Percentiles rank a stretch among this genome's conserved stretches.
These are phyloP conservation scores for Atta texana DNA, from an alignment of 1,140 invertebrate species.

Conservation along the genomic window DNA sequence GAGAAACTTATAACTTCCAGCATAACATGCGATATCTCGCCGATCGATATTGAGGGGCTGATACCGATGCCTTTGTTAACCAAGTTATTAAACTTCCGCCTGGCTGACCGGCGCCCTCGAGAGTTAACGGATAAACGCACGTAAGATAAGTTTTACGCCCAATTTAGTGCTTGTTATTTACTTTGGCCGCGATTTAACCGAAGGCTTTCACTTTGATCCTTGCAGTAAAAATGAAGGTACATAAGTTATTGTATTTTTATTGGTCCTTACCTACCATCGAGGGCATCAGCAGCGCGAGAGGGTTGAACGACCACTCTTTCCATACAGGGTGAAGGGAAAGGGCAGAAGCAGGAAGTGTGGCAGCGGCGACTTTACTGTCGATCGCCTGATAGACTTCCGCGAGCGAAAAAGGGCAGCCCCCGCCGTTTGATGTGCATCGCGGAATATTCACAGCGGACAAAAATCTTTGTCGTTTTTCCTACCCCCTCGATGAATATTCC, in stretches of 20 bases:
- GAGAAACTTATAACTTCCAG: slow-evolving; percentile 34
- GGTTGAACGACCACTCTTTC: slow-evolving; percentile 55
- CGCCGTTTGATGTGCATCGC: slow-evolving; percentile 42
- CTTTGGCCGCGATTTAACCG: slow-evolving; percentile 63
- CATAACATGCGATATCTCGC: slow-evolving; percentile 35
- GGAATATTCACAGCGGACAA: slow-evolving; percentile 41
- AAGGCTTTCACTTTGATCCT: slow-evolving; percentile 61
- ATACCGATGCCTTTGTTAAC: slow-evolving; percentile 63
- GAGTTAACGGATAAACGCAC: slow-evolving; percentile 64
- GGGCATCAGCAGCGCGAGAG: slow-evolving; percentile 37
- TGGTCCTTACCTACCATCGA: slow-evolving; percentile 42
- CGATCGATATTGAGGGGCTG: slow-evolving; percentile 50
- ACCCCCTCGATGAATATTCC: slow-evolving; percentile 31
- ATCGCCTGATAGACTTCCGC: slow-evolving; percentile 56
- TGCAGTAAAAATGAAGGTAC: slow-evolving; percentile 64
- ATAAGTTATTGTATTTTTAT: slow-evolving; percentile 65
- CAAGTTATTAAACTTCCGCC: slow-evolving; percentile 64
- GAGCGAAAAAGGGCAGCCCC: slow-evolving; percentile 32
- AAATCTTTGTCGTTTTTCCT: slow-evolving; percentile 40
- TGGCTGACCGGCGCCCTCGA: slow-evolving; percentile 54
- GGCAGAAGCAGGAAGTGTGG: slow-evolving; percentile 47
- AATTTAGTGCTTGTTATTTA: slow-evolving; percentile 63
- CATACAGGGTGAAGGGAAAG: slow-evolving; percentile 27
- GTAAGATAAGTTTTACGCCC: slow-evolving; percentile 65
- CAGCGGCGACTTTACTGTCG: slow-evolving; percentile 54